Base-by-base conservation (phyloP, 2,888 invertebrate species). In the Saturnia pavonia region DNA sequence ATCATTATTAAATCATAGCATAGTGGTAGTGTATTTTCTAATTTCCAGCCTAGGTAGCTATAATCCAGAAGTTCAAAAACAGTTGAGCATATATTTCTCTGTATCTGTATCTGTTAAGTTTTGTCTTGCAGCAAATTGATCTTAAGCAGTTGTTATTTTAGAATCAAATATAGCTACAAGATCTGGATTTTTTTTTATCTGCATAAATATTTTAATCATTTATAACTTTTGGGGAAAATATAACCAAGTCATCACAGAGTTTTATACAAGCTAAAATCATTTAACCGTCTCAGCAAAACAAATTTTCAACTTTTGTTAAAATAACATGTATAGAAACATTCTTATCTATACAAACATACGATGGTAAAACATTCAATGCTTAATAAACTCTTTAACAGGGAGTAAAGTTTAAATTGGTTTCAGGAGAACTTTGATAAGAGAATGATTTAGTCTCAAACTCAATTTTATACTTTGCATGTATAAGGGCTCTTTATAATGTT, bases 341-440 rank as follows among this genome's bases (percentile, higher is more conserved):
- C 22, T 65, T 69, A 63, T 69, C 65, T 65, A 65, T 51, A 34
- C 48, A 48, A 54, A 48, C 68, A 27, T n/a, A n/a, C 51, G 68
- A 51, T 68, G 68, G 65, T 71, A 71, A n/a, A 43, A 51, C 71
- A 48, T 51, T 25, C n/a, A 72, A 71, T 60, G 68, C 40, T 65
- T 40, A 65, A 70, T 25, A 70, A 72, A 73, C 77, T 77, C 77
- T 78, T 76, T 76, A 72, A 70, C 71, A 70, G 74, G 72, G 74
- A 74, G 76, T 75, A 78, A 78, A 79, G 75, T 79, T 75, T 76
- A 76, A 78, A 79, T 79, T 79, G 78, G 74, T 79, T 76, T 71
- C 71, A 69, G 72, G 71, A 76, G 67, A 76, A 76, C 73, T 72
- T 75, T 72, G 79, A 79, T 79, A 78, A 76, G 78, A 74, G 69